Evolutionary conservation across 2,888 invertebrate species (phyloP).

Genomic region (Falcaria lacertinaria): DNA sequence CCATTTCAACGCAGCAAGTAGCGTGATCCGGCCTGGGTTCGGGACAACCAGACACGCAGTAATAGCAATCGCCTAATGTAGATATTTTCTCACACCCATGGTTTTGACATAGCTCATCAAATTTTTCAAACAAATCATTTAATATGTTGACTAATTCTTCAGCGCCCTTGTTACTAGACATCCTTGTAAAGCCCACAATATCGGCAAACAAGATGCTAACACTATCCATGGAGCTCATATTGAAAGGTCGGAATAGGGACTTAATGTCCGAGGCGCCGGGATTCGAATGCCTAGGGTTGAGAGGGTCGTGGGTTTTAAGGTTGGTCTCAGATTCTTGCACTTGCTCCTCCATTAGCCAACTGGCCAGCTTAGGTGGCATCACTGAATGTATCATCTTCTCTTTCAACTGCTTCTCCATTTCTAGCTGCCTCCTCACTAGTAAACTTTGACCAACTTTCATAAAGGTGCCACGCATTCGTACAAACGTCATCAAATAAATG

Average conservation of each 20-base stretch:
- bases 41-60: constrained; percentile 97
- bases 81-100: constrained; percentile 98
- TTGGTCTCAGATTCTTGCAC: constrained; percentile 79
- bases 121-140: constrained; percentile 97
- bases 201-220: constrained; percentile 98
- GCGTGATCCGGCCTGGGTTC: constrained; percentile 95
- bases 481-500: constrained; percentile 94
- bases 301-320: constrained; percentile 66
- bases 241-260: constrained; percentile 95
- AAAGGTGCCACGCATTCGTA: constrained; percentile 96
- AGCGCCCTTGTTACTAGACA: constrained; percentile 98
- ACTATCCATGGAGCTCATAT: constrained; percentile 97
- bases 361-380: constrained; percentile 96
- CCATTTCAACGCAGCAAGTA: constrained; percentile 97
- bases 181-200: constrained; percentile 98
- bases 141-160: constrained; percentile 96
- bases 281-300: constrained; percentile 72
- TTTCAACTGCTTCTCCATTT: constrained; percentile 95
- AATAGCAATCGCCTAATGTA: constrained; percentile 95
- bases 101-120: constrained; percentile 92
- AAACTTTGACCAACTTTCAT: constrained; percentile 97
- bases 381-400: constrained; percentile 98
- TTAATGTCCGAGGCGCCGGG: constrained; percentile 84
- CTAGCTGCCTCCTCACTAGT: constrained; percentile 91
- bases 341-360: constrained; percentile 89